A percentile compares a stretch with the other conserved stretches of the same genome.
Evolutionary conservation across 2,797 vertebrate genomes (phyloP).

Genomic region (Crypturellus tataupa): DNA sequence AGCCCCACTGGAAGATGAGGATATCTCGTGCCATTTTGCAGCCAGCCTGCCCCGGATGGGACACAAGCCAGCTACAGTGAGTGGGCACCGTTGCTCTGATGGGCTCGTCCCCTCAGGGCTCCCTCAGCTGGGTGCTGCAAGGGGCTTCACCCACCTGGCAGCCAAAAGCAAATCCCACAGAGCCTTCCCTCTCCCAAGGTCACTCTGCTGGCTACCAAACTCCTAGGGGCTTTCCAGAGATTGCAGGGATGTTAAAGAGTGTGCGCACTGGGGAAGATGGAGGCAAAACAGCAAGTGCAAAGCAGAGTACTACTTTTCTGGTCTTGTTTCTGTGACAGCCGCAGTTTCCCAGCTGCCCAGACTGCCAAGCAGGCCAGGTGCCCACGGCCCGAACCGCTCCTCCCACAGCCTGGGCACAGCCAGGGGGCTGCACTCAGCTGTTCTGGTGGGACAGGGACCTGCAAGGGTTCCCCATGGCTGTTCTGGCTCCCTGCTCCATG

Average conservation of each 20-base stretch:
- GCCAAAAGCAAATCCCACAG: not conserved
- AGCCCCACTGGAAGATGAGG: rapidly evolving
- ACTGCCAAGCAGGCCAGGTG: not conserved
- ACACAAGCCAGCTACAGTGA: not conserved
- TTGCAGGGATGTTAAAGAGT: not conserved
- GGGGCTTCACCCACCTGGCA: not conserved
- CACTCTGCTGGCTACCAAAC: not conserved
- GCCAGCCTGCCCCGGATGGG: not conserved
- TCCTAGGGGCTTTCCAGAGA: not conserved
- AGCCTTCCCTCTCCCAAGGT: not conserved
- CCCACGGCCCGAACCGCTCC: not conserved
- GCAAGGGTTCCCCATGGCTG: too few species aligned
- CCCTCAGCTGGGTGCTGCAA: rapidly evolving
- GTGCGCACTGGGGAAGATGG: not conserved
- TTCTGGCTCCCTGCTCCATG: not conserved
- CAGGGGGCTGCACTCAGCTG: rapidly evolving
- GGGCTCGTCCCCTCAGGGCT: not conserved
- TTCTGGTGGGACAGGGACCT: rapidly evolving
- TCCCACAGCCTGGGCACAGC: rapidly evolving
- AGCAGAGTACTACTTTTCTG: not conserved
- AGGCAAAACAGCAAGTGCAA: not conserved
- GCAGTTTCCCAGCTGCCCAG: not conserved
- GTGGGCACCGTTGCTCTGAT: not conserved
- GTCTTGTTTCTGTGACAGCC: not conserved
- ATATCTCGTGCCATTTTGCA: not conserved